phyloP scores from a whole-genome alignment of 2,888 invertebrate species.

The Metalampra italica region DNA sequence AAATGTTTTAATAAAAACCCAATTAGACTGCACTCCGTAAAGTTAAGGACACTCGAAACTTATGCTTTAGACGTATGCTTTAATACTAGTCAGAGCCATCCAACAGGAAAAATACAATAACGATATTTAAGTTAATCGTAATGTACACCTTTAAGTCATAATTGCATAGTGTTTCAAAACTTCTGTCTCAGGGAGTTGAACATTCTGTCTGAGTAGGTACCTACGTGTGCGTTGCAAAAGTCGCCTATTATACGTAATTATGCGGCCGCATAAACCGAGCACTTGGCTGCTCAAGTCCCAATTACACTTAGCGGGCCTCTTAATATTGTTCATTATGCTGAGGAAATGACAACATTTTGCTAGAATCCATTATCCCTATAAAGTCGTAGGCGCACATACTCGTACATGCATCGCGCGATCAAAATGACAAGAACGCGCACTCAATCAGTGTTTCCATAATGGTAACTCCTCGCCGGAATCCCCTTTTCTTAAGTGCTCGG shows the following conservation, averaged over 20 bases:
- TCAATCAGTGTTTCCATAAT: constrained; percentile 29
- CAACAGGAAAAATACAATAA: constrained; percentile 20
- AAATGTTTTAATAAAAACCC: too few relatives aligned
- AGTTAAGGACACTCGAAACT: too few relatives aligned
- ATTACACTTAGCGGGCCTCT: constrained; percentile 66
- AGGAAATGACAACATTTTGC: constrained; percentile 68
- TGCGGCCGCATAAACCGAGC: constrained; percentile 67
- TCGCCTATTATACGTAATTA: constrained; percentile 71
- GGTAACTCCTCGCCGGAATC: constrained; percentile 25
- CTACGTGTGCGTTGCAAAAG: constrained; percentile 67
- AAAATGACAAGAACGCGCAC: constrained; percentile 20
- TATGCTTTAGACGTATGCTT: too few relatives aligned
- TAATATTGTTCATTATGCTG: constrained; percentile 72
- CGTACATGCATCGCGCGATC: constrained; percentile 18
- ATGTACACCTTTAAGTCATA: constrained; percentile 42
- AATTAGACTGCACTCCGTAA: neutral
- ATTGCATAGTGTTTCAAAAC: constrained; percentile 57
- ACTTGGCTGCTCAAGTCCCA: constrained; percentile 62
- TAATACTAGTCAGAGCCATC: neutral
- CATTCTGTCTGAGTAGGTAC: constrained; percentile 60
- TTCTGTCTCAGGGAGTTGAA: constrained; percentile 58
- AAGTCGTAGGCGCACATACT: constrained; percentile 24
- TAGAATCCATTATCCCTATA: constrained; percentile 60
- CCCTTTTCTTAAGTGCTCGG: constrained; percentile 10
- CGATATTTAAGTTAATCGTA: constrained; percentile 41